phyloP scores from a whole-genome alignment of 1,140 invertebrate species.

The Lepidurus arcticus region DNA sequence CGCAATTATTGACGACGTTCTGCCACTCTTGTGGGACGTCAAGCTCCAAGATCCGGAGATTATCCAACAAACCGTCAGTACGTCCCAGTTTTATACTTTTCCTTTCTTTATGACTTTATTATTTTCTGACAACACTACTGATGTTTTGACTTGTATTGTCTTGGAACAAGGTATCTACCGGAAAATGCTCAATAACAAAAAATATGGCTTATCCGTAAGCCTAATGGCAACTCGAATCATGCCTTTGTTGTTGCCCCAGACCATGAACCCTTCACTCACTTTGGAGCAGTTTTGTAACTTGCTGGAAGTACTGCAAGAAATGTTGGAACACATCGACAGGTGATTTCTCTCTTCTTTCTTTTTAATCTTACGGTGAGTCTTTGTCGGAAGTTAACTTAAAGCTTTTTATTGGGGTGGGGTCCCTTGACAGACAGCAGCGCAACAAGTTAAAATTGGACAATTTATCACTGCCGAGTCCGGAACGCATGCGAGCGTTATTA shows the following conservation, averaged over 20 bases:
- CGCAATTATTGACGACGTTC: constrained; percentile 83
- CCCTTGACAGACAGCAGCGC: constrained; percentile 58
- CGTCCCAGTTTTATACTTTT: constrained; percentile 34
- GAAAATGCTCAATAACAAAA: constrained; percentile 81
- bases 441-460: constrained; percentile 77
- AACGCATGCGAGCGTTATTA: constrained; percentile 64
- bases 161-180: constrained; percentile 76
- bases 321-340: constrained; percentile 86
- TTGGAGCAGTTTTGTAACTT: constrained; percentile 82
- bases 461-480: constrained; percentile 64
- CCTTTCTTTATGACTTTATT: background rate
- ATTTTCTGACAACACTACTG: background rate
- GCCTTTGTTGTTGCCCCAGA: constrained; percentile 84
- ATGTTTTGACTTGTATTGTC: constrained; percentile 24
- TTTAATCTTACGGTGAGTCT: background rate
- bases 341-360: constrained; percentile 38
- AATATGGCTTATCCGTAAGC: constrained; percentile 83
- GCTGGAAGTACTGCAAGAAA: constrained; percentile 85
- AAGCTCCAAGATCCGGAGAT: constrained; percentile 71
- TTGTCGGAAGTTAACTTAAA: background rate
- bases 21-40: constrained; percentile 83
- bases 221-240: constrained; percentile 90
- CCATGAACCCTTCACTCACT: constrained; percentile 81
- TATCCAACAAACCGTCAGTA: constrained; percentile 43
- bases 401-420: background rate